Evolutionary conservation across 2,888 invertebrate genomes (phyloP).

Genomic region (Mimas tiliae): DNA sequence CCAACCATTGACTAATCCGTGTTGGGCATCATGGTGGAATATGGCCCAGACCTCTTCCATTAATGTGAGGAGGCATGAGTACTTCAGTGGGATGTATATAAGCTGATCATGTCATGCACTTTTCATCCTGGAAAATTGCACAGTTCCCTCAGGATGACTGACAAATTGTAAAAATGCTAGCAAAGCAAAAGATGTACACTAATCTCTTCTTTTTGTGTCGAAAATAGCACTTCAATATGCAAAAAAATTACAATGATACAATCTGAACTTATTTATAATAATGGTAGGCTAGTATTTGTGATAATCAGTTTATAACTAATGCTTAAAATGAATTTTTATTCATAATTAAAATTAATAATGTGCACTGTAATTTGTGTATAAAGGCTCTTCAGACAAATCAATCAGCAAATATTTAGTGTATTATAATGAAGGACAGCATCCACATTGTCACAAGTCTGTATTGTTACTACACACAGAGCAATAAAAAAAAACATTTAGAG

Average conservation of each 20-base stretch:
- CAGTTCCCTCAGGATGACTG: constrained; percentile 20
- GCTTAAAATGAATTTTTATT: background rate
- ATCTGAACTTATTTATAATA: background rate
- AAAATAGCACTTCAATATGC: background rate
- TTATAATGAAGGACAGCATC: constrained; percentile 2
- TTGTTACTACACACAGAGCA: background rate
- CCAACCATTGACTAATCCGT: constrained; percentile 18
- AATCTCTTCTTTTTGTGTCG: background rate
- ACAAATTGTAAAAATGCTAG: constrained; percentile 9
- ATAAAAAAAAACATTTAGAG: background rate
- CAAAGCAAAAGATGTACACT: background rate
- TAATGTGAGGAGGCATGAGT: constrained; percentile 24
- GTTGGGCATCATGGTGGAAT: constrained; percentile 19
- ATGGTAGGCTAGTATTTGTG: background rate
- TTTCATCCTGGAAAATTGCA: constrained; percentile 23
- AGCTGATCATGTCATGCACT: constrained; percentile 24
- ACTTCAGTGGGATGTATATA: constrained; percentile 22
- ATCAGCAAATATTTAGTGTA: no score
- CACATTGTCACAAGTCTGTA: constrained; percentile 6
- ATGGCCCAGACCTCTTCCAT: constrained; percentile 7
- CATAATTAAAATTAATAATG: background rate
- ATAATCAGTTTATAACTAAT: no score
- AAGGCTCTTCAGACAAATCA: background rate
- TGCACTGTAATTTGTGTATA: background rate
- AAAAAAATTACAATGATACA: background rate